Evolutionary conservation across 2,888 invertebrate species (phyloP).

Genomic region (Tetragonula carbonaria): DNA sequence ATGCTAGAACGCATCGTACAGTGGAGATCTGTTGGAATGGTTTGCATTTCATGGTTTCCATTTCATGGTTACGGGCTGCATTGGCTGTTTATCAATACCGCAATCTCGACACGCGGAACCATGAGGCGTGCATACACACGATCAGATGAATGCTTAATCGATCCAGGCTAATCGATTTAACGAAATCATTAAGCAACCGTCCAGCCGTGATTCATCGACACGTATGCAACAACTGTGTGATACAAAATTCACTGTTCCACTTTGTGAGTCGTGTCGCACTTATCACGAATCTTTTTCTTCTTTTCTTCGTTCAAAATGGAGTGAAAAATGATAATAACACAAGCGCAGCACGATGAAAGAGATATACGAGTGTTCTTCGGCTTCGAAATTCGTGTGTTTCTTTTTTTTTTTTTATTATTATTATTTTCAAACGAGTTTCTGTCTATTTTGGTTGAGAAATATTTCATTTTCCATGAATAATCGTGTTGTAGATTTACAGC

Average conservation of each 20-base stretch:
- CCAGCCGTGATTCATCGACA: constrained; percentile 38
- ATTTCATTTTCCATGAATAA: too few relatives aligned
- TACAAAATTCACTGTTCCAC: not conserved
- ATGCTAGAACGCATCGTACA: too few relatives aligned
- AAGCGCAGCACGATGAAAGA: too few relatives aligned
- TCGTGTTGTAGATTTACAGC: too few relatives aligned
- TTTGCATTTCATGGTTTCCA: constrained; percentile 35
- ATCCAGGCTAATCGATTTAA: constrained; percentile 58
- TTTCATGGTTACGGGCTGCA: constrained; percentile 33
- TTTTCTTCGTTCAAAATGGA: too few relatives aligned
- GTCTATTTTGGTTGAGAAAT: too few relatives aligned
- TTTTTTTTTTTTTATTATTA: too few relatives aligned
- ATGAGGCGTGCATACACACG: constrained; percentile 33
- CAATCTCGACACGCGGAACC: constrained; percentile 34
- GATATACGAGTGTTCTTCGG: too few relatives aligned
- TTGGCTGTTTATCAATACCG: constrained; percentile 25
- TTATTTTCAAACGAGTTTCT: too few relatives aligned
- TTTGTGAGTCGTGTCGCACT: not conserved
- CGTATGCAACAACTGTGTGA: not conserved
- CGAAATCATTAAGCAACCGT: constrained; percentile 58
- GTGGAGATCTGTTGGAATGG: constrained; percentile 10
- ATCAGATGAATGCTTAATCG: constrained; percentile 48
- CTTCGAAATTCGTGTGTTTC: too few relatives aligned
- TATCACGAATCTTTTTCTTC: not conserved
- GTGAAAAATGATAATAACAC: too few relatives aligned